Percentiles rank a stretch among this genome's conserved stretches.
Evolutionary conservation across 2,113 vertebrate species (phyloP).

Genomic region (Limnothrissa miodon): DNA sequence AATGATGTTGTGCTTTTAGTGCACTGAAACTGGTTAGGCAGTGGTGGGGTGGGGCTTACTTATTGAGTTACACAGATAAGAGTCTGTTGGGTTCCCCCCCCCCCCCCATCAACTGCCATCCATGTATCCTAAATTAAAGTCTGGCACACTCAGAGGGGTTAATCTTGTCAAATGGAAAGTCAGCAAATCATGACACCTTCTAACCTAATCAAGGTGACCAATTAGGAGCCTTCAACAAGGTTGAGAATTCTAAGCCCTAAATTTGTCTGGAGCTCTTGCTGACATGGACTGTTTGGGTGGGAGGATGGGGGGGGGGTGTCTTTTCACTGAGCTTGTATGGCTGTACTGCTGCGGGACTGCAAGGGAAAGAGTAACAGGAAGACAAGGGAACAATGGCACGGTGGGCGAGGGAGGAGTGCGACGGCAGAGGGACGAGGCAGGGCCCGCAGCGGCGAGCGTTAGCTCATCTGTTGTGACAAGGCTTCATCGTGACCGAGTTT

Average conservation of each 20-base stretch:
- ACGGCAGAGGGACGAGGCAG: slow-evolving; percentile 5
- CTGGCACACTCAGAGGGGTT: background rate
- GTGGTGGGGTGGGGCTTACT: background rate
- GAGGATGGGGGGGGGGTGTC: too few species aligned
- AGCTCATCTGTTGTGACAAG: slow-evolving; percentile 71
- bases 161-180: background rate
- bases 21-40: background rate
- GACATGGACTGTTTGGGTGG: background rate
- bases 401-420: slow-evolving; percentile 40
- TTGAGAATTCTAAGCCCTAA: background rate
- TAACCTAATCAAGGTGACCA: background rate
- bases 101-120: too few species aligned
- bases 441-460: slow-evolving; percentile 57
- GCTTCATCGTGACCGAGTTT: background rate
- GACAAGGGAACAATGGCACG: slow-evolving; percentile 63
- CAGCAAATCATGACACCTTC: slow-evolving; percentile 8
- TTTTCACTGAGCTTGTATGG: too few species aligned
- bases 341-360: slow-evolving; percentile 15
- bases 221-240: background rate
- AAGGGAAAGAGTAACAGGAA: slow-evolving; percentile 62
- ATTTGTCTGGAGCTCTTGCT: background rate
- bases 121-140: background rate
- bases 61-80: background rate
- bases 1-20: slow-evolving; percentile 12
- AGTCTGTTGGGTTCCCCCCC: background rate